Base-by-base conservation (phyloP, 2,888 invertebrate genomes). In the Caenorhabditis doughertyi region DNA sequence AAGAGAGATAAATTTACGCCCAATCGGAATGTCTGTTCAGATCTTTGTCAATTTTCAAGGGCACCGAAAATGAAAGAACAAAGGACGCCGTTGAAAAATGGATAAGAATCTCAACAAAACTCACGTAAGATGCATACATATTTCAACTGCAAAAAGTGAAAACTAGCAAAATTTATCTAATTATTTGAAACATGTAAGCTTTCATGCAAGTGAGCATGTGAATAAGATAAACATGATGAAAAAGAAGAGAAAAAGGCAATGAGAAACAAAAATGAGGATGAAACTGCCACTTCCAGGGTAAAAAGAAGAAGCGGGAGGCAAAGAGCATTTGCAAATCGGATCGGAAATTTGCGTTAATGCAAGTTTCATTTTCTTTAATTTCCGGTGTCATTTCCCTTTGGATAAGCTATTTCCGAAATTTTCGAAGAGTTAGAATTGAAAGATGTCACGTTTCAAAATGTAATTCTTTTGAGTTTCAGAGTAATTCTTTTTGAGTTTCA, bases 321-420 rank as follows among this genome's bases (percentile, higher is more conserved):
- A 27, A 25, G 74, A 27, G 32, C 5, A 58, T 42, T 58, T 47
- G 58, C 60, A 51, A 77, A 62, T 77, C 56, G 51, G 29, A 77
- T 62, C 68, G 77, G 77, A 77, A 77, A 68, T 77, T 68, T 62
- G 62, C 44, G 53, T 68, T 53, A 62, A 67, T 67, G 67, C 27
- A 29, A 56, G 56, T 74, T 64, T 65, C 55, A 21, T 35, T 56
- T 53, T 18, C 23, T 42, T 7, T 27, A 49, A 23, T 68, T 67
- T 68, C 67, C 67, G 58, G 27, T 42, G 35, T 35, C 35, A 47
- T 65, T 56, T 55, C 56, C 47, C n/a, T 35, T 1, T 65, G 5
- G 35, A 51, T 35, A 32, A 18, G 29, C 51, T 51, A 65, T 51
- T 55, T 68, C 44, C 39, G 25, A 32, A 68, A 16, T 53, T 47